Evolutionary conservation across 2,888 invertebrate genomes (phyloP), one percentile per base, ranked within the genome.

Genomic region (Atethmia centrago): DNA sequence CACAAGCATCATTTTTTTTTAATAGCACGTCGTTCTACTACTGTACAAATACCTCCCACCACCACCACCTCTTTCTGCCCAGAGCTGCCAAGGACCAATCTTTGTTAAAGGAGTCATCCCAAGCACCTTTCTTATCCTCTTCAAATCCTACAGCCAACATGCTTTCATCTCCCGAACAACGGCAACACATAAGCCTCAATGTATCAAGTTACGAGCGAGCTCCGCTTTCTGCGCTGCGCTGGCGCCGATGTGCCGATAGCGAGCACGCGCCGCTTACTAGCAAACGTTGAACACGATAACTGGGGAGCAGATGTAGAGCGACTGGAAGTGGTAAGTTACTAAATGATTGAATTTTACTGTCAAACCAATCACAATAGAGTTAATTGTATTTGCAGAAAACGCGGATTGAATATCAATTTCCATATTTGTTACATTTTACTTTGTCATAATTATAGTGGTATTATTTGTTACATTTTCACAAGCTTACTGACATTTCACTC

Each of bases 251-350:
- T 77, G 79, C 80, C 67, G 89, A 89, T 89, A 89, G 83, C 65
- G 83, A 77, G 85, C 89, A 89, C 89, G 89, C 88, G 89, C 86
- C 88, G 89, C 86, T 85, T 87, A 86, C 84, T 83, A 85, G 85
- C 82, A 84, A 79, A 86, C 87, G 87, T 84, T 80, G 70, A 85
- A 81, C 76, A 74, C 71, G 82, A 86, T 77, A 77, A 84, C 78
- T 74, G 56, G 31, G 10, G 8, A 76, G 8, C 21, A 47, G 78
- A 82, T 67, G 14, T 80, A 63, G 0, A 64, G 31, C 1, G 1
- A 55, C 84, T 83, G 16, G 81, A 82, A 53, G 66, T 59, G 82
- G 28, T 21, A 19, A 31, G 8, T 40, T 9, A 40, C 9, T 40
- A 40, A 36, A 3, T 3, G 4, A 4, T 40, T 40, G 40, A 40